Conservation (phyloP, 2,888 invertebrate genomes). For the Psylliodes chrysocephalus region DNA sequence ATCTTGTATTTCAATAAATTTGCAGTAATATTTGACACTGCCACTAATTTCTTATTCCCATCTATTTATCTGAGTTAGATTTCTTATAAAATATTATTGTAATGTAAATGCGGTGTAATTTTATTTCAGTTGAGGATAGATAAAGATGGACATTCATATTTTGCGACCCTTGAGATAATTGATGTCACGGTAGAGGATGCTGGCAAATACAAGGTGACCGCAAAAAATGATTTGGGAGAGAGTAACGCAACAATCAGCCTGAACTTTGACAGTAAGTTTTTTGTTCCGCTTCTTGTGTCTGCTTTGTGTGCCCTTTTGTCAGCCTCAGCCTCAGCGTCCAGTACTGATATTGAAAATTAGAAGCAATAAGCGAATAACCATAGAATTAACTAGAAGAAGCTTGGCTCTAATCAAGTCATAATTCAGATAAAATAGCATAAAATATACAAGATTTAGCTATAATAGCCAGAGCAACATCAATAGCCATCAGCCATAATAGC, state of each 20-base stretch:
- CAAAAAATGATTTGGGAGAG: conserved; percentile 97
- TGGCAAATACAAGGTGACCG: conserved; percentile 96
- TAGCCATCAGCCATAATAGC: conserved; percentile 5
- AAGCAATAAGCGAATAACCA: conserved; percentile 38
- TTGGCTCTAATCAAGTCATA: conserved; percentile 22
- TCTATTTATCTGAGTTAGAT: no score
- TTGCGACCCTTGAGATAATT: conserved; percentile 91
- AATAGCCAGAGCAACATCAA: conserved; percentile 33
- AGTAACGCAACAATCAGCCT: conserved; percentile 97
- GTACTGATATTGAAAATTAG: conserved; percentile 25
- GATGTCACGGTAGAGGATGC: conserved; percentile 97
- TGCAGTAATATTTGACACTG: no score
- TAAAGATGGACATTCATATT: conserved; percentile 93
- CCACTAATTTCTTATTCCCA: no score
- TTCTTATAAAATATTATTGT: no score
- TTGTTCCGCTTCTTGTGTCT: conserved; percentile 52
- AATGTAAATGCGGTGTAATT: no score
- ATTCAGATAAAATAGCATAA: neutral
- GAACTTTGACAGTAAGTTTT: conserved; percentile 96
- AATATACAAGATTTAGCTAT: conserved; percentile 14
- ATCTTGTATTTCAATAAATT: no score
- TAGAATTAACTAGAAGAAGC: conserved; percentile 37
- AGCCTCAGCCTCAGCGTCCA: conserved; percentile 31
- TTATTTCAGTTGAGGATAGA: conserved; percentile 81
- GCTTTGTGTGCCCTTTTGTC: conserved; percentile 47